These are phyloP conservation scores for Serinus canaria DNA, from an alignment of 2,113 vertebrate genomes.

Conservation along the genomic window DNA sequence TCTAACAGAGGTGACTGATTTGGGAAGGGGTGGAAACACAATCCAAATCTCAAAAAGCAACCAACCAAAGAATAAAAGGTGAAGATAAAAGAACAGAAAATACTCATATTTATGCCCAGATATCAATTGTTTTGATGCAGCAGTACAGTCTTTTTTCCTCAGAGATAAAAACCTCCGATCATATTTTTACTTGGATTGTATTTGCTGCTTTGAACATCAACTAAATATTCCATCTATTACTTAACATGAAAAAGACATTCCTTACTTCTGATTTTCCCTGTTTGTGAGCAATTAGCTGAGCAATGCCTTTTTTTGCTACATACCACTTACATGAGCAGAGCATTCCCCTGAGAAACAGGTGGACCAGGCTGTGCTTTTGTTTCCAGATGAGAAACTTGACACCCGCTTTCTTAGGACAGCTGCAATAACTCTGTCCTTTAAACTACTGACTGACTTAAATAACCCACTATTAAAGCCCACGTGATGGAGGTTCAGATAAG, in stretches of 20 bases:
- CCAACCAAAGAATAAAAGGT: neutral
- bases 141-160: neutral
- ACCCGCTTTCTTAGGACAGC: neutral
- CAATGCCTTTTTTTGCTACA: neutral
- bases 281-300: neutral
- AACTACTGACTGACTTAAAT: neutral
- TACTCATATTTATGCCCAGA: neutral
- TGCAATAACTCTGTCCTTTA: neutral
- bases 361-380: conserved; percentile 9
- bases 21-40: neutral
- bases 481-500: neutral
- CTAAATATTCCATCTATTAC: neutral
- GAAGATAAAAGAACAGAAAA: neutral
- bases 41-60: neutral
- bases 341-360: conserved; percentile 35
- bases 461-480: neutral
- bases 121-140: neutral
- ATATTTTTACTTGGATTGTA: neutral
- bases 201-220: neutral
- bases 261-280: neutral
- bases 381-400: conserved; percentile 23
- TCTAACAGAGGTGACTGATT: neutral
- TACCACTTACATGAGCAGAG: conserved; percentile 30
- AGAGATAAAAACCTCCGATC: neutral
- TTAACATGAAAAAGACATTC: neutral